phyloP scores from a whole-genome alignment of 1,140 invertebrate species.

The Penaeus chinensis region DNA sequence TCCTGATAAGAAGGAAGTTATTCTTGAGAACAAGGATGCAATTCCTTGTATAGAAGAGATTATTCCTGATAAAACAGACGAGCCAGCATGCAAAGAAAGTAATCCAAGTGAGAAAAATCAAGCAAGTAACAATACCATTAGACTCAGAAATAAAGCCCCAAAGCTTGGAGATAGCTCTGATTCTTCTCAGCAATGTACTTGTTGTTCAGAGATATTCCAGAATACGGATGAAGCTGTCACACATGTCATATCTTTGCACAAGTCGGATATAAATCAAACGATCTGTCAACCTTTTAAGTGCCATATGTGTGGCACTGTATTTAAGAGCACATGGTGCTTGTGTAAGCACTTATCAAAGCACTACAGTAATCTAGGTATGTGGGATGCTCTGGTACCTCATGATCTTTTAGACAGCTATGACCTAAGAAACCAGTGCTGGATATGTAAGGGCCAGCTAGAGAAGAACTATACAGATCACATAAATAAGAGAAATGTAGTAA shows the following conservation, averaged over 20 bases:
- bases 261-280: slow-evolving; percentile 1
- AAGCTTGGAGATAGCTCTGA: neutral
- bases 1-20: neutral
- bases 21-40: neutral
- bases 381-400: slow-evolving; percentile 42
- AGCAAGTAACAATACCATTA: no score
- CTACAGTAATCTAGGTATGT: slow-evolving; percentile 37
- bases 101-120: no score
- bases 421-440: slow-evolving; percentile 45
- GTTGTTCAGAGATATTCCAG: slow-evolving; percentile 34
- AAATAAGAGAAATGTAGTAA: slow-evolving; percentile 35
- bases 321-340: slow-evolving; percentile 41
- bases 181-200: neutral
- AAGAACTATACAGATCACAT: slow-evolving; percentile 35
- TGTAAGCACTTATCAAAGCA: slow-evolving; percentile 47
- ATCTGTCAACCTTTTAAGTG: neutral
- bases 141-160: no score
- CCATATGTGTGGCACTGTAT: slow-evolving; percentile 33
- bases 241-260: slow-evolving; percentile 39
- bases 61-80: no score
- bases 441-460: slow-evolving; percentile 41
- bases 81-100: no score
- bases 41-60: no score
- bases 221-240: neutral
- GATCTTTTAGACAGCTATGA: slow-evolving; percentile 30